These are phyloP conservation scores for Pangasius krempfi DNA, from an alignment of 2,797 vertebrate species.

Conservation along the genomic window DNA sequence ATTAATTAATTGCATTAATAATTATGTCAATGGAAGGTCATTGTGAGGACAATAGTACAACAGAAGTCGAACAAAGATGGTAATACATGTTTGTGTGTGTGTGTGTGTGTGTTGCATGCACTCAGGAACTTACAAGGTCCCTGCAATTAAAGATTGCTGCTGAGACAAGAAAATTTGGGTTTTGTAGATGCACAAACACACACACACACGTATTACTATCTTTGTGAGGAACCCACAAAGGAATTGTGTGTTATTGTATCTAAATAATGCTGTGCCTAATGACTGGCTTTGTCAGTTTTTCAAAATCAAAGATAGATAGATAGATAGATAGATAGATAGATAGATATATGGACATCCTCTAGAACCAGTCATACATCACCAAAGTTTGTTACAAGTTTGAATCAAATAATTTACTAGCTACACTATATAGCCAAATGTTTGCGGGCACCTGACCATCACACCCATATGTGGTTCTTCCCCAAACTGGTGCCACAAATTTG, in stretches of 20 bases:
- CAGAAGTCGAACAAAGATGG: neutral
- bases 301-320: neutral
- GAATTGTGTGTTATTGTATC: neutral
- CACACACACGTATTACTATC: neutral
- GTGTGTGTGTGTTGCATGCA: neutral
- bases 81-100: neutral
- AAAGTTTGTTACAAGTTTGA: neutral
- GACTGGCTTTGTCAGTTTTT: neutral
- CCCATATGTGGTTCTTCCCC: neutral
- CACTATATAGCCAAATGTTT: neutral
- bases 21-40: neutral
- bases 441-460: neutral
- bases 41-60: neutral
- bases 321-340: neutral
- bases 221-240: neutral
- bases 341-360: neutral
- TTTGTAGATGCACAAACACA: neutral
- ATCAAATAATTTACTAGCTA: neutral
- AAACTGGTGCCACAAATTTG: neutral
- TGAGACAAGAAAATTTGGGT: neutral
- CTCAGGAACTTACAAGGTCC: conserved; percentile 8
- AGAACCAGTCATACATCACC: neutral
- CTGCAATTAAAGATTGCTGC: neutral
- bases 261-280: neutral
- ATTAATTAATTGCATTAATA: conserved; percentile 18